Conservation (phyloP, 1,140 invertebrate genomes). For the Doryteuthis pealeii region DNA sequence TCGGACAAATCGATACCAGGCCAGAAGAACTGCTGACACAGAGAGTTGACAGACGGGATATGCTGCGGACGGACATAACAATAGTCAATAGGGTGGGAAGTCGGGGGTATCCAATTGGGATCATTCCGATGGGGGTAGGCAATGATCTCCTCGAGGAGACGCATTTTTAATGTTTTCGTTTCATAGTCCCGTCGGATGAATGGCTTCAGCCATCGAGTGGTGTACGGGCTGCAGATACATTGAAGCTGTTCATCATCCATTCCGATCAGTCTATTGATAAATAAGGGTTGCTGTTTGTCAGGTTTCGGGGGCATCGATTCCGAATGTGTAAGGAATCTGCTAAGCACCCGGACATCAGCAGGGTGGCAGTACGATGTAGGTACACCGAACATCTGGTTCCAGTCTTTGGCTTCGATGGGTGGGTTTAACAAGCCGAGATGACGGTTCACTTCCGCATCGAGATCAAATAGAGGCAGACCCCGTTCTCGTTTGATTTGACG, state of each 20-base stretch:
- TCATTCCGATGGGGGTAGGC: constrained; percentile 67
- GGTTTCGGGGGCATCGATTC: constrained; percentile 31
- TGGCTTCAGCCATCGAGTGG: constrained; percentile 70
- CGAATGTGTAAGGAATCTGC: constrained; percentile 4
- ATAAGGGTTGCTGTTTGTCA: constrained; percentile 36
- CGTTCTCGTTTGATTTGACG: constrained; percentile 67
- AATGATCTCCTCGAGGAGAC: constrained; percentile 72
- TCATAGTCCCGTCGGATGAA: constrained; percentile 74
- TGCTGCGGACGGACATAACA: constrained; percentile 85
- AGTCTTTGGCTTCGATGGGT: constrained; percentile 33
- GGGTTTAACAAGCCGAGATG: constrained; percentile 13
- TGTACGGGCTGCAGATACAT: constrained; percentile 61
- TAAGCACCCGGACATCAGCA: neutral
- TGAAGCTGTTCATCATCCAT: constrained; percentile 57
- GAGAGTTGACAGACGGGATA: constrained; percentile 80
- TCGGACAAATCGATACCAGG: constrained; percentile 88
- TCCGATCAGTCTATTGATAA: constrained; percentile 49
- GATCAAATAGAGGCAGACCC: constrained; percentile 65
- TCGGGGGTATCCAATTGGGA: constrained; percentile 56
- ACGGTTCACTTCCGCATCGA: constrained; percentile 60
- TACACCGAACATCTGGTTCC: constrained; percentile 47
- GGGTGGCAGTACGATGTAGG: neutral
- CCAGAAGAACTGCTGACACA: constrained; percentile 85
- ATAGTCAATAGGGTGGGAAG: constrained; percentile 71
- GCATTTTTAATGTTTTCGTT: constrained; percentile 70